These are phyloP conservation scores for Liolophura sinensis DNA, from an alignment of 1,140 invertebrate species.

Conservation along the genomic window DNA sequence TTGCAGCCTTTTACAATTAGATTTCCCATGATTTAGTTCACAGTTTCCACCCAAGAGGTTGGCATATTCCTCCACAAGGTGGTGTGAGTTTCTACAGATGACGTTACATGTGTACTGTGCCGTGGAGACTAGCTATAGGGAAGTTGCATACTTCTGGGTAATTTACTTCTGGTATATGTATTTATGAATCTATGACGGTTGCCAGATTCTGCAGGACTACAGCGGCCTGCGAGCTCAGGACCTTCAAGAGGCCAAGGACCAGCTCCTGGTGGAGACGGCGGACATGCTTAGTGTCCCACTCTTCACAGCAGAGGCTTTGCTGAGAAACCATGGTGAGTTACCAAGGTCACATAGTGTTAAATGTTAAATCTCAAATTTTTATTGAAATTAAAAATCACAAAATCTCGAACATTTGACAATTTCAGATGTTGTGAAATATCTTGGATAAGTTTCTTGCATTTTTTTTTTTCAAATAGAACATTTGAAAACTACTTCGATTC, in stretches of 20 bases:
- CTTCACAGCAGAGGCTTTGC: constrained; percentile 74
- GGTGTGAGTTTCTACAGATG: too few species aligned
- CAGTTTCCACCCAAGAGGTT: too few species aligned
- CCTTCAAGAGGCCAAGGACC: constrained; percentile 76
- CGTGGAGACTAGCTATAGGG: too few species aligned
- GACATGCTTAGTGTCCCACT: constrained; percentile 76
- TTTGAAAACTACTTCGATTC: too few species aligned
- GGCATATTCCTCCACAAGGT: too few species aligned
- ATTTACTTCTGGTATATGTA: too few species aligned
- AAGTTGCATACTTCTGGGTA: too few species aligned
- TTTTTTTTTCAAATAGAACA: background rate
- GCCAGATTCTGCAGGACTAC: constrained; percentile 61
- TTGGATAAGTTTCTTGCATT: background rate
- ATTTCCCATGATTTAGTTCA: too few species aligned
- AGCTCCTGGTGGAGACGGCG: constrained; percentile 73
- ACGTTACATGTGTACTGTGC: too few species aligned
- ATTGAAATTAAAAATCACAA: background rate
- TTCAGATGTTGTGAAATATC: background rate
- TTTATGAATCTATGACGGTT: too few species aligned
- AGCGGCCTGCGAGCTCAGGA: constrained; percentile 71
- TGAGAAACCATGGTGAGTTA: constrained; percentile 69
- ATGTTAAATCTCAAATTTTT: background rate
- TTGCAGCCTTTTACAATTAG: too few species aligned
- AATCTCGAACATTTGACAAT: background rate
- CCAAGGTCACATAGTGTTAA: background rate